phyloP scores from a whole-genome alignment of 2,113 vertebrate genomes.

The Crotalus helleri region DNA sequence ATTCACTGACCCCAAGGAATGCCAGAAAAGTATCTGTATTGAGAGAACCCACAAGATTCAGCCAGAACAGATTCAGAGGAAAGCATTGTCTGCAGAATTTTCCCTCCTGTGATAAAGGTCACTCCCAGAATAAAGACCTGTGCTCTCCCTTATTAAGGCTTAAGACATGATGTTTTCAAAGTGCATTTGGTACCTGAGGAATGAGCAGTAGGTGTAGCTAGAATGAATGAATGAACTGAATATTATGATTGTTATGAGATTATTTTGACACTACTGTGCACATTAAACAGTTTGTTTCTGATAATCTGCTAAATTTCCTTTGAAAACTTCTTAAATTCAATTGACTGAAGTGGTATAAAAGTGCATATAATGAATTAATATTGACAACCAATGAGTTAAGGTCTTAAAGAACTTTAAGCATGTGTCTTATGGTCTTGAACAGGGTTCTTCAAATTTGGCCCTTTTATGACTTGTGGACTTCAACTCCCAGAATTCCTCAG shows the following conservation, averaged over 20 bases:
- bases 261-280: not conserved
- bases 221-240: not conserved
- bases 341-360: not conserved
- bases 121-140: not conserved
- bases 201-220: not conserved
- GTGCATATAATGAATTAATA: not conserved
- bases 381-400: not conserved
- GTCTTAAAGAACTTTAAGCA: not conserved
- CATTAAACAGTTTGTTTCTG: not conserved
- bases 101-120: not conserved
- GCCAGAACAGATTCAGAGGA: not conserved
- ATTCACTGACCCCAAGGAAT: not conserved
- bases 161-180: not conserved
- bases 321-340: not conserved
- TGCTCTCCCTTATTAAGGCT: not conserved
- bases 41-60: not conserved
- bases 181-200: not conserved
- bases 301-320: not conserved
- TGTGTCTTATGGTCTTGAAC: not conserved
- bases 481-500: too few relatives aligned
- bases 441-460: too few relatives aligned
- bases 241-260: not conserved
- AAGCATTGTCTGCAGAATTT: not conserved
- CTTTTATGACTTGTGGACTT: too few relatives aligned
- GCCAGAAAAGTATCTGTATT: not conserved